phyloP scores from a whole-genome alignment of 2,888 invertebrate species.

The Caenorhabditis doughertyi region DNA sequence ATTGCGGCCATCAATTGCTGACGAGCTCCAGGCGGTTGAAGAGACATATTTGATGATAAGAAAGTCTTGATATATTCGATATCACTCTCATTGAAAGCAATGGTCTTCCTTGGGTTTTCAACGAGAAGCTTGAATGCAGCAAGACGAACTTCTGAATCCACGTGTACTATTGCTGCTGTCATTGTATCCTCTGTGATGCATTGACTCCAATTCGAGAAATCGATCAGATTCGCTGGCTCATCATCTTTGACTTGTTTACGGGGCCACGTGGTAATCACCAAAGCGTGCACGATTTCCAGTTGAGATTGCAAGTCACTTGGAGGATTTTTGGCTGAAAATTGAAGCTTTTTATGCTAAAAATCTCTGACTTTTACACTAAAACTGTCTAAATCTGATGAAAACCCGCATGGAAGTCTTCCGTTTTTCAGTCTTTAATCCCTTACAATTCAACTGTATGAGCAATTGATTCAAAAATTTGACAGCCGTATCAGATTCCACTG shows the following conservation, averaged over 20 bases:
- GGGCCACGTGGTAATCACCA: slow-evolving; percentile 44
- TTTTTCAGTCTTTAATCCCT: too few species aligned
- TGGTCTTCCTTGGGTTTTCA: slow-evolving; percentile 67
- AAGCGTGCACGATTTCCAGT: slow-evolving; percentile 52
- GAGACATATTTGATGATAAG: slow-evolving; percentile 65
- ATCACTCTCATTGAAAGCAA: slow-evolving; percentile 55
- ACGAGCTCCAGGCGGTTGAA: slow-evolving; percentile 66
- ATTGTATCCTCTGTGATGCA: slow-evolving; percentile 26
- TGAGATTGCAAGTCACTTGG: slow-evolving; percentile 17
- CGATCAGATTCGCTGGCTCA: slow-evolving; percentile 10
- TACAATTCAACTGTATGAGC: slow-evolving; percentile 16
- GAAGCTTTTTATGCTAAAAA: not conserved
- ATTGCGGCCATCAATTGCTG: slow-evolving; percentile 65
- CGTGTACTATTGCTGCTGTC: slow-evolving; percentile 43
- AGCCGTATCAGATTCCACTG: slow-evolving; percentile 12
- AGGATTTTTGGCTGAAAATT: slow-evolving; percentile 7
- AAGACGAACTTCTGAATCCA: slow-evolving; percentile 62
- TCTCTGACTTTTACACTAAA: too few species aligned
- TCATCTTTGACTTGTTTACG: slow-evolving; percentile 12
- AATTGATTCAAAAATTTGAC: slow-evolving; percentile 40
- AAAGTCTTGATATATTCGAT: slow-evolving; percentile 62
- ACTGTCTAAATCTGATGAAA: too few species aligned
- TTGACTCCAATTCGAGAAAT: slow-evolving; percentile 54
- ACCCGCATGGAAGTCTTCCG: too few species aligned
- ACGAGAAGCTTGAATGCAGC: slow-evolving; percentile 67